Percentiles rank a stretch among this genome's conserved stretches.
phyloP scores from a whole-genome alignment of 2,113 vertebrate genomes.

The Prochilodus magdalenae region DNA sequence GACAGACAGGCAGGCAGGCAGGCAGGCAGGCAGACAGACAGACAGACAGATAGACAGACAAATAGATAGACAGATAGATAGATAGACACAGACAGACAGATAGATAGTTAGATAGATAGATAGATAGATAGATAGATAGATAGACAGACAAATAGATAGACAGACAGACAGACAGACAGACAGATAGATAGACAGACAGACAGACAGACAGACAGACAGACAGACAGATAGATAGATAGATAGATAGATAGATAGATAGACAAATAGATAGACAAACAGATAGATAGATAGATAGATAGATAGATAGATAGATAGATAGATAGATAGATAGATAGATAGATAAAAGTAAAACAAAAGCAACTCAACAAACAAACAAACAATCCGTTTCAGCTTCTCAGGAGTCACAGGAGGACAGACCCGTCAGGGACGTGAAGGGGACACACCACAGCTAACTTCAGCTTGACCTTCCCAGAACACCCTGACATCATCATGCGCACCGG shows the following conservation, averaged over 20 bases:
- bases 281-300: neutral
- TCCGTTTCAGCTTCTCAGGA: neutral
- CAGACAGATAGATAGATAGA: neutral
- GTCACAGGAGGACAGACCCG: neutral
- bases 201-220: too few relatives aligned
- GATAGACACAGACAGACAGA: too few relatives aligned
- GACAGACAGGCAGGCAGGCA: neutral
- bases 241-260: neutral
- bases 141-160: too few relatives aligned
- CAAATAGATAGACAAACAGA: neutral
- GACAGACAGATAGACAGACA: neutral
- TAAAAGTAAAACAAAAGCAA: too few relatives aligned
- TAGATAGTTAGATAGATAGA: too few relatives aligned
- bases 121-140: too few relatives aligned
- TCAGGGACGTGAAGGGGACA: neutral
- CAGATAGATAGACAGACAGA: too few relatives aligned
- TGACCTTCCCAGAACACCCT: conserved; percentile 75
- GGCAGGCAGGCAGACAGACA: neutral
- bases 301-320: neutral
- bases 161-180: too few relatives aligned
- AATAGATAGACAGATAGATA: too few relatives aligned
- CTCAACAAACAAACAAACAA: neutral
- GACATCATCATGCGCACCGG: conserved; percentile 5
- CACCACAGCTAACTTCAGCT: conserved; percentile 67
- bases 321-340: neutral